These are phyloP conservation scores for Helostoma temminkii DNA, from an alignment of 2,797 vertebrate genomes.

Conservation along the genomic window DNA sequence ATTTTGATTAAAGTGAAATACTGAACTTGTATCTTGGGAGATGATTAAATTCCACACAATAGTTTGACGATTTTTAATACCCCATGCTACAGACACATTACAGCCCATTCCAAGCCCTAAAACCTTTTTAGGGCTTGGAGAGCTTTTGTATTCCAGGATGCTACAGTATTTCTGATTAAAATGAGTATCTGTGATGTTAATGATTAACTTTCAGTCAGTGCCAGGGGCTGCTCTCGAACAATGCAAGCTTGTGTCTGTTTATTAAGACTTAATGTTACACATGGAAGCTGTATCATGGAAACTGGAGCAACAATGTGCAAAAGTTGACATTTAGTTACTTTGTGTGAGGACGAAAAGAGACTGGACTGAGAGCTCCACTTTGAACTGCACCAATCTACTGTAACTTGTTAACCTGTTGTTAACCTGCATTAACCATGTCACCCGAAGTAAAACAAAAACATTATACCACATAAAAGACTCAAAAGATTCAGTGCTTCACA, in stretches of 20 bases:
- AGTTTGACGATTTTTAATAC: no score
- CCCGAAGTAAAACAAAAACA: conserved; percentile 10
- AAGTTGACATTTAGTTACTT: neutral
- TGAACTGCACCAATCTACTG: conserved; percentile 1
- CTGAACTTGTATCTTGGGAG: no score
- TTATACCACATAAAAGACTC: conserved; percentile 2
- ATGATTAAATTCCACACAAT: no score
- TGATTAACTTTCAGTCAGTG: conserved; percentile 46
- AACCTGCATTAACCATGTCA: neutral
- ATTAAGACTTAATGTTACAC: conserved; percentile 58
- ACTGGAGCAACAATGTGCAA: conserved; percentile 21
- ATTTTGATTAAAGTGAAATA: no score
- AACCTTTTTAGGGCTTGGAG: no score
- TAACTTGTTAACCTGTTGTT: no score
- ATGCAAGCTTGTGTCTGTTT: conserved; percentile 60
- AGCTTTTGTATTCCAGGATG: neutral
- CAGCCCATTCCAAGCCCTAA: no score
- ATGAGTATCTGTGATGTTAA: conserved; percentile 45
- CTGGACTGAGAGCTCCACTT: neutral
- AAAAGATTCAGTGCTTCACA: conserved; percentile 20
- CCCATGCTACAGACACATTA: no score
- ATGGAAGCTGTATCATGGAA: conserved; percentile 59
- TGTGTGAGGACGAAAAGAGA: conserved; percentile 10
- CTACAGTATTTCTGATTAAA: conserved; percentile 45
- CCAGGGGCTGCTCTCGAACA: conserved; percentile 57